phyloP scores from a whole-genome alignment of 2,888 invertebrate genomes.

The Trachelus stipa region DNA sequence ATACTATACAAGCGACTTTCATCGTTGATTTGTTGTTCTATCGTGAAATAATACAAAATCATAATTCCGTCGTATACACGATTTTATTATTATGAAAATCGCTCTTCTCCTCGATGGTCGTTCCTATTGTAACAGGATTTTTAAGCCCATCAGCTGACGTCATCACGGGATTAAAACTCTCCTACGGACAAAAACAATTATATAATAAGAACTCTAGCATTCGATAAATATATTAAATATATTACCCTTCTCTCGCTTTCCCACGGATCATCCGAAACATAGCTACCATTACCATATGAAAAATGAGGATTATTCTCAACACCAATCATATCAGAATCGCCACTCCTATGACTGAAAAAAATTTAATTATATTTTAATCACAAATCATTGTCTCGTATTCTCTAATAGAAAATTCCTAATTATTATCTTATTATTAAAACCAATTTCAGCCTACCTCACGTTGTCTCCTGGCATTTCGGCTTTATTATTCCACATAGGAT shows the following conservation, averaged over 20 bases:
- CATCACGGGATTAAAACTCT: conserved; percentile 16
- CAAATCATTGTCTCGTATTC: neutral
- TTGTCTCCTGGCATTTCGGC: conserved; percentile 69
- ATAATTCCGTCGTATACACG: neutral
- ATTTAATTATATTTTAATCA: neutral
- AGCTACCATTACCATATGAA: conserved; percentile 63
- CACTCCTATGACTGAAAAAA: conserved; percentile 70
- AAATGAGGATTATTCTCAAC: conserved; percentile 77
- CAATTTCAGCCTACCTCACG: conserved; percentile 65
- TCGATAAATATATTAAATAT: neutral
- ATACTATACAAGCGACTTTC: neutral
- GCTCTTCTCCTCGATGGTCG: neutral
- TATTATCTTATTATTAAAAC: neutral
- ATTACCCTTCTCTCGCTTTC: conserved; percentile 12
- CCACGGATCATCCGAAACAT: conserved; percentile 16
- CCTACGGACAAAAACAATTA: neutral
- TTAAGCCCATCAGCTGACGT: neutral
- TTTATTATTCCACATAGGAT: conserved; percentile 76
- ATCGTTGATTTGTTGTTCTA: neutral
- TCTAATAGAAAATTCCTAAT: neutral
- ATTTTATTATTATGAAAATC: neutral
- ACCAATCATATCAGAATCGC: conserved; percentile 76
- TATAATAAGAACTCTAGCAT: neutral
- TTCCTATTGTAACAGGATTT: neutral
- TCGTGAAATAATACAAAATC: neutral